phyloP scores from a whole-genome alignment of 2,888 invertebrate genomes.

The Axea sp. region DNA sequence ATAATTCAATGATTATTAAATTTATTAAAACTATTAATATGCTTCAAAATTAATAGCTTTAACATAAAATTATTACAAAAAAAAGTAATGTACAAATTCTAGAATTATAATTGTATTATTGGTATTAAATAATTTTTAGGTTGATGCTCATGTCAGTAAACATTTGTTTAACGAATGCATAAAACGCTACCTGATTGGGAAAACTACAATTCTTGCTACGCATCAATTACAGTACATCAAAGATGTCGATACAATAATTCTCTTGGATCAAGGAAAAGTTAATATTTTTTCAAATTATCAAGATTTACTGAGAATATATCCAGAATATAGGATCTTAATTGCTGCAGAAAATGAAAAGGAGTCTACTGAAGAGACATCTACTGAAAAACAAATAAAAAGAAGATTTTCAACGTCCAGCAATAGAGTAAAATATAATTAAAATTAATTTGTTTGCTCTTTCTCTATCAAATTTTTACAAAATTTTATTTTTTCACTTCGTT shows the following conservation, averaged over 20 bases:
- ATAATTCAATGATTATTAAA: too few species aligned
- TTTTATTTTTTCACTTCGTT: too few species aligned
- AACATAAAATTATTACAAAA: too few species aligned
- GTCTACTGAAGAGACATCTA: constrained; percentile 65
- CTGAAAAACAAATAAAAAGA: constrained; percentile 67
- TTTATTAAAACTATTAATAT: too few species aligned
- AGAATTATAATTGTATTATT: too few species aligned
- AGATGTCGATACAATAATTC: constrained; percentile 79
- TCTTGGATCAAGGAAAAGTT: constrained; percentile 74
- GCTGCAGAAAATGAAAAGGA: constrained; percentile 69
- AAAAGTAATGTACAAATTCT: too few species aligned
- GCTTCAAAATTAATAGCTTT: too few species aligned
- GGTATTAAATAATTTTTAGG: too few species aligned
- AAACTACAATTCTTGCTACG: constrained; percentile 88
- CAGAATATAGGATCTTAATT: constrained; percentile 71
- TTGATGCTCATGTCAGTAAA: constrained; percentile 88
- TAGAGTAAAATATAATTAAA: constrained; percentile 71
- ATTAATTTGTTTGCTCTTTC: too few species aligned
- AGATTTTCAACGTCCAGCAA: constrained; percentile 74
- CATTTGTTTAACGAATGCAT: constrained; percentile 89
- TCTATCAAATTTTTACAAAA: too few species aligned
- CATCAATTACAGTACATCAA: constrained; percentile 87
- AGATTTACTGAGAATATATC: constrained; percentile 68
- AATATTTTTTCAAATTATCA: constrained; percentile 70
- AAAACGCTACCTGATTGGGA: constrained; percentile 83